Base-by-base conservation (phyloP, 2,888 invertebrate genomes). In the Gastracanthus pulcherrimus region DNA sequence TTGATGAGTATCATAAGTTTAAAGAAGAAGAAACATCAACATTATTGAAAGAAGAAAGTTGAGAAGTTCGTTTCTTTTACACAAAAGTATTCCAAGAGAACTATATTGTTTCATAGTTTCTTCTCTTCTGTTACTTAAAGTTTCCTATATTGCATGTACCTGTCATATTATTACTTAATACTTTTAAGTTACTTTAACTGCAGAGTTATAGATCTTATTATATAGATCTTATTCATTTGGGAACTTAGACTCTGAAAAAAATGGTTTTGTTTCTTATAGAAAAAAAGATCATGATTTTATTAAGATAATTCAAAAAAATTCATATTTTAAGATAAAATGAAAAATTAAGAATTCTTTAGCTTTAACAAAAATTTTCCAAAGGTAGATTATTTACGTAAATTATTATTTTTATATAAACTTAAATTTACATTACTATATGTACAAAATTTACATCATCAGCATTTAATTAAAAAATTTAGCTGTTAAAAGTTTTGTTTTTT, bases 11-110 rank as follows among this genome's bases (percentile, higher is more conserved):
- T 77, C 64, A 70, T 11, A 80, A 74, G 13, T 62, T 82, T 5
- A 82, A 82, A 75, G 82, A 82, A 51, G 77, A 77, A 69, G 79
- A 69, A 58, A 70, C 67, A 23, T 58, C 74, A 29, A 70, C 16
- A 31, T 13, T 82, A 29, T n/a, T 77, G n/a, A 41, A 76, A 45
- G 69, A 82, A 48, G 55, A 69, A 29, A 71, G 70, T 60, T 78
- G 36, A 66, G 62, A 51, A n/a, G 26, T 19, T 55, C 29, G 51
- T 55, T 55, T 26, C 26, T 23, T 62, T n/a, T n/a, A 55, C 1
- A 7, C 34, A 45, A 3, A 29, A 62, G 7, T 29, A 19, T 55
- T 76, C 13, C 1, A 13, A n/a, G 45, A 69, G 48, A 45, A 58
- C 13, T 60, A 7, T 9, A 34, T 48, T n/a, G n/a, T n/a, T 11